Conservation (phyloP, 2,113 vertebrate species). For the Menura novaehollandiae region DNA sequence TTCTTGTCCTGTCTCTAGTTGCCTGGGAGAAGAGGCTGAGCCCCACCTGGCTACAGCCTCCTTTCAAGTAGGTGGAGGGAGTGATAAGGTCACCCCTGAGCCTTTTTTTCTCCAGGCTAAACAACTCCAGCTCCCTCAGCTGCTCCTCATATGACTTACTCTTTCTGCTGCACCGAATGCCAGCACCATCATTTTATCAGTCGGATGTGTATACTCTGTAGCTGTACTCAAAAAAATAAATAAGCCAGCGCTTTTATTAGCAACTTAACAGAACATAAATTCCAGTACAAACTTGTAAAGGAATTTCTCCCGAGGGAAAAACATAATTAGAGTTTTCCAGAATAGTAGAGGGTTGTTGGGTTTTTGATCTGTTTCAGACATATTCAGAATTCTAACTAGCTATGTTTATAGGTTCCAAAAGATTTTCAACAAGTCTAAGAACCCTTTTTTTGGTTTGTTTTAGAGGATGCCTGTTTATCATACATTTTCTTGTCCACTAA, state of each 20-base stretch:
- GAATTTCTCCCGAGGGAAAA: conserved; percentile 39
- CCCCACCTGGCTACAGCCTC: background rate
- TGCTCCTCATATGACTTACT: background rate
- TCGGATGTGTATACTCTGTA: background rate
- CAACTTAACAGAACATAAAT: conserved; percentile 40
- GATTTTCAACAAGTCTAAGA: conserved; percentile 48
- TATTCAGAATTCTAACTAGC: background rate
- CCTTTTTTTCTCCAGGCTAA: background rate
- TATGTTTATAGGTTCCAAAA: conserved; percentile 32
- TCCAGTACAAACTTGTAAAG: conserved; percentile 32
- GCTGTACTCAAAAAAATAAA: background rate
- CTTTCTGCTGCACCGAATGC: background rate
- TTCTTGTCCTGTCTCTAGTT: background rate
- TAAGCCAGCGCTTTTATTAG: background rate
- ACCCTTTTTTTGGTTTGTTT: background rate
- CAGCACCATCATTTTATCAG: background rate
- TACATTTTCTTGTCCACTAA: conserved; percentile 31
- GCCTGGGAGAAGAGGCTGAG: background rate
- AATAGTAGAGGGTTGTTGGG: background rate
- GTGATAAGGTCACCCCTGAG: background rate
- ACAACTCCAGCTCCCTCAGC: background rate
- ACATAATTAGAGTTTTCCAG: conserved; percentile 27
- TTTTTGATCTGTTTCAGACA: conserved; percentile 9
- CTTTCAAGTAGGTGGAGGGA: background rate
- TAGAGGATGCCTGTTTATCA: conserved; percentile 25